Conservation (phyloP, 2,113 vertebrate genomes). For the Labrus mixtus region DNA sequence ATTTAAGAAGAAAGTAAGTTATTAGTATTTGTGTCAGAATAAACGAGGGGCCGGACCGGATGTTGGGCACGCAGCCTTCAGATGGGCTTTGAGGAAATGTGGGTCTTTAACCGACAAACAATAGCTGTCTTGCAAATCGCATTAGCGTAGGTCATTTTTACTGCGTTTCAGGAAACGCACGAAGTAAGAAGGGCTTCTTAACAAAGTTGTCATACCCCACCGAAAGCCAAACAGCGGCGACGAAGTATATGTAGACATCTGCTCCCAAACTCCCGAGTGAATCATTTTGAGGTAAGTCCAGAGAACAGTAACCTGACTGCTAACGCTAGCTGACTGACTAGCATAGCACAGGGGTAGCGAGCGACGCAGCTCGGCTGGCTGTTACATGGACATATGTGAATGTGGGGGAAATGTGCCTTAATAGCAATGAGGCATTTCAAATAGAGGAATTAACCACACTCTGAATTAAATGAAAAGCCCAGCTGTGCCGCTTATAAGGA, state of each 20-base stretch:
- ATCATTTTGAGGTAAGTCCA: slow-evolving; percentile 64
- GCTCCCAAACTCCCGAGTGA: slow-evolving; percentile 7
- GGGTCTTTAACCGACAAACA: slow-evolving; percentile 74
- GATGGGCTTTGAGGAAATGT: slow-evolving; percentile 67
- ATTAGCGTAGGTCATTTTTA: slow-evolving; percentile 33
- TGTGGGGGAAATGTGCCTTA: neutral
- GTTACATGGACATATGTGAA: neutral
- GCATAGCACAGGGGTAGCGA: slow-evolving; percentile 41
- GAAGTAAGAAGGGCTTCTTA: neutral
- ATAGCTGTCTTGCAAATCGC: slow-evolving; percentile 56
- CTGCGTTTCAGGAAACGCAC: slow-evolving; percentile 22
- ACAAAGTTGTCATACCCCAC: neutral
- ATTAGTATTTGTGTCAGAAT: neutral
- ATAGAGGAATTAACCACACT: fast-evolving
- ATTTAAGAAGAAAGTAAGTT: neutral
- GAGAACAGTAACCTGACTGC: slow-evolving; percentile 32
- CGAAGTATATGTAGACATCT: neutral
- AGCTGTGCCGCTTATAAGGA: neutral
- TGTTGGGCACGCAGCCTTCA: slow-evolving; percentile 57
- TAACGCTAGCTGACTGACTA: slow-evolving; percentile 54
- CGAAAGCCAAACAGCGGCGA: neutral
- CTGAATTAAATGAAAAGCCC: too few relatives aligned
- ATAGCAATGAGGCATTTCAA: neutral
- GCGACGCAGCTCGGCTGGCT: neutral
- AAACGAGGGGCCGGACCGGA: slow-evolving; percentile 70